Percentiles rank a stretch among this genome's conserved stretches.
These are phyloP conservation scores for Pelagia noctiluca DNA, from an alignment of 30 jellyfish, hydroid and myxozoan genomes.

Conservation along the genomic window DNA sequence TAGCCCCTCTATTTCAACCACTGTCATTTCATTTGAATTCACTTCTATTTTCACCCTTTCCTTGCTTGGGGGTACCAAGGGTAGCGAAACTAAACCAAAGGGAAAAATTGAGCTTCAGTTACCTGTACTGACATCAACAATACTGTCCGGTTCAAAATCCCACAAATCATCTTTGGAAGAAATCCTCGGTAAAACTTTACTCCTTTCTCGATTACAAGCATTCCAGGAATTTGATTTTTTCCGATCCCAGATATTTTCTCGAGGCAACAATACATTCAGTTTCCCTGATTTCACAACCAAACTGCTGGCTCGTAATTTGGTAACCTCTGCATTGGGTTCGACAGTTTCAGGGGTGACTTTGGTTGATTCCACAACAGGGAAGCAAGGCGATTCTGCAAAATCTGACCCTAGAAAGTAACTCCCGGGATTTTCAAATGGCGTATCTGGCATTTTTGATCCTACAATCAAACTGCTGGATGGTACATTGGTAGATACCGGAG, in stretches of 20 bases:
- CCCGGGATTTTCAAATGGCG: not conserved
- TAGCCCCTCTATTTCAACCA: too few relatives aligned
- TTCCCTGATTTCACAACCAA: not conserved
- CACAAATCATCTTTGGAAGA: conserved; percentile 43
- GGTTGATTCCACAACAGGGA: too few relatives aligned
- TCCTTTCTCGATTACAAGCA: conserved; percentile 6
- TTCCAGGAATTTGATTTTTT: conserved; percentile 24
- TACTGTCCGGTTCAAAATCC: conserved; percentile 67
- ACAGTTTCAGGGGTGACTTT: too few relatives aligned
- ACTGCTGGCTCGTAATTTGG: too few relatives aligned
- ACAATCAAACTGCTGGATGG: too few relatives aligned
- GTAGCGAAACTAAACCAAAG: not conserved
- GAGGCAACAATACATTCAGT: not conserved
- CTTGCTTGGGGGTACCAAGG: not conserved
- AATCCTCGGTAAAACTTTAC: conserved; percentile 2
- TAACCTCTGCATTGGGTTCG: too few relatives aligned
- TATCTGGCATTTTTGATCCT: too few relatives aligned
- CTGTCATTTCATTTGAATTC: too few relatives aligned
- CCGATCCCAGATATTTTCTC: conserved; percentile 17
- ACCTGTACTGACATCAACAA: conserved; percentile 76
- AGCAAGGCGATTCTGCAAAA: not conserved
- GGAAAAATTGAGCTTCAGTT: not conserved
- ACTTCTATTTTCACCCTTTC: not conserved
- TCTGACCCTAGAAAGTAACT: not conserved
- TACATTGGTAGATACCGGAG: too few relatives aligned